Evolutionary conservation across 2,888 invertebrate species (phyloP).

Genomic region (Myopa tessellatipennis): DNA sequence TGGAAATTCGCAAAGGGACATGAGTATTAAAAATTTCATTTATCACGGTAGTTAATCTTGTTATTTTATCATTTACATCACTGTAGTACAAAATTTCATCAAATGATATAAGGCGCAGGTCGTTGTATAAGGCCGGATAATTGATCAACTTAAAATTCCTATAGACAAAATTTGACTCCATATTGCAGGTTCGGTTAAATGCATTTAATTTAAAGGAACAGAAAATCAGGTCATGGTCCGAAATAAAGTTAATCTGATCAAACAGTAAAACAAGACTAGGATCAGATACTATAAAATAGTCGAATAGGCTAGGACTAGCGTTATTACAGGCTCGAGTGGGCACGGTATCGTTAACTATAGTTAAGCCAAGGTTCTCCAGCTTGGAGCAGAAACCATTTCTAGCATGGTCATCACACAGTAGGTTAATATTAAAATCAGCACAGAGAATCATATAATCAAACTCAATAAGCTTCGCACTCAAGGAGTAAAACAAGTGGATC

Average conservation of each 20-base stretch:
- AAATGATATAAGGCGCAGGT: too few relatives aligned
- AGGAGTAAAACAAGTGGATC: not conserved
- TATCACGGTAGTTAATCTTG: too few relatives aligned
- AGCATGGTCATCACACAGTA: not conserved
- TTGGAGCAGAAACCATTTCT: not conserved
- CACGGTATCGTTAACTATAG: not conserved
- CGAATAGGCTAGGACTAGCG: not conserved
- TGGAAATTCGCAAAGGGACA: too few relatives aligned
- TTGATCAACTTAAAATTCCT: too few relatives aligned
- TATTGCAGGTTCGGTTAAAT: too few relatives aligned
- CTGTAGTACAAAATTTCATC: too few relatives aligned
- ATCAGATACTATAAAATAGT: constrained; percentile 5
- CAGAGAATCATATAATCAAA: not conserved
- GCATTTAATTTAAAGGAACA: not conserved
- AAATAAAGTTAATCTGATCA: not conserved
- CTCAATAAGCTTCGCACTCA: not conserved
- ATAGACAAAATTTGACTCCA: too few relatives aligned
- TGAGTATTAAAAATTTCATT: too few relatives aligned
- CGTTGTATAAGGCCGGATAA: too few relatives aligned
- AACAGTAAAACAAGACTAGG: not conserved
- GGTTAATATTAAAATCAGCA: constrained; percentile 10
- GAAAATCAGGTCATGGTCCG: not conserved
- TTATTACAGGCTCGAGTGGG: not conserved
- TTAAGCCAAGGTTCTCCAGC: not conserved
- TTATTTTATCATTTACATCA: too few relatives aligned